A percentile compares a stretch with the other conserved stretches of the same genome.
These are phyloP conservation scores for Tetramorium bicarinatum DNA, from an alignment of 2,888 invertebrate genomes.

Conservation along the genomic window DNA sequence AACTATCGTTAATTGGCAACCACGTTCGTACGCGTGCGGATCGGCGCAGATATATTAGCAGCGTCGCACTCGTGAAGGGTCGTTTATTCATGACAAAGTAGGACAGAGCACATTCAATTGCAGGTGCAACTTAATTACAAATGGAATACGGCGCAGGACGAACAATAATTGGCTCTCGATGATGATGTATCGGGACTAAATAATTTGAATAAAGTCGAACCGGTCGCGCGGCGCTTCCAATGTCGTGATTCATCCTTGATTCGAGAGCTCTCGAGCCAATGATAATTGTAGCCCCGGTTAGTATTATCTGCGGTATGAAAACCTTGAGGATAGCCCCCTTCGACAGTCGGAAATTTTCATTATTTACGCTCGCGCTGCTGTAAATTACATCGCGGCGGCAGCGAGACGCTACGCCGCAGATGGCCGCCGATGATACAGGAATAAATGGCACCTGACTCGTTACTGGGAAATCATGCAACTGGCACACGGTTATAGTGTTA, in stretches of 20 bases:
- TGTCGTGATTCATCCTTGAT: conserved; percentile 69
- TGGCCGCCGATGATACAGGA: conserved; percentile 31
- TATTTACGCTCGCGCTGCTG: conserved; percentile 53
- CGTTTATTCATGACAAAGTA: conserved; percentile 27
- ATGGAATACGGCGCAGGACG: conserved; percentile 32
- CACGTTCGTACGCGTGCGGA: conserved; percentile 7
- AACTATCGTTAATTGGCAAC: conserved; percentile 56
- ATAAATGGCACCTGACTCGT: conserved; percentile 62
- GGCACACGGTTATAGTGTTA: conserved; percentile 21
- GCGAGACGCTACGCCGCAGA: conserved; percentile 15
- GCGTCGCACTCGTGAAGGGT: conserved; percentile 14
- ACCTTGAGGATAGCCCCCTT: conserved; percentile 46
- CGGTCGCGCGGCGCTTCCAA: conserved; percentile 47
- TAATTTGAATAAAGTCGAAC: conserved; percentile 69
- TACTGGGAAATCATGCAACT: conserved; percentile 49
- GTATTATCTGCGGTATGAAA: conserved; percentile 54
- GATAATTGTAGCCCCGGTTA: conserved; percentile 59
- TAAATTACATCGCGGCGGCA: conserved; percentile 43
- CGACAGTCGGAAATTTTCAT: conserved; percentile 53
- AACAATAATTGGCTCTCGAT: conserved; percentile 75
- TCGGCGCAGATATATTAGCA: conserved; percentile 52
- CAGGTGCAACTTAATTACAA: conserved; percentile 70
- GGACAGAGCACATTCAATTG: conserved; percentile 60
- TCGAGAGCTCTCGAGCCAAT: conserved; percentile 41
- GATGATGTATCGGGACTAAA: conserved; percentile 73